Evolutionary conservation across 2,888 invertebrate genomes (phyloP), one percentile per base, ranked within the genome.

Genomic region (Kuschelorhynchus macadamiae): DNA sequence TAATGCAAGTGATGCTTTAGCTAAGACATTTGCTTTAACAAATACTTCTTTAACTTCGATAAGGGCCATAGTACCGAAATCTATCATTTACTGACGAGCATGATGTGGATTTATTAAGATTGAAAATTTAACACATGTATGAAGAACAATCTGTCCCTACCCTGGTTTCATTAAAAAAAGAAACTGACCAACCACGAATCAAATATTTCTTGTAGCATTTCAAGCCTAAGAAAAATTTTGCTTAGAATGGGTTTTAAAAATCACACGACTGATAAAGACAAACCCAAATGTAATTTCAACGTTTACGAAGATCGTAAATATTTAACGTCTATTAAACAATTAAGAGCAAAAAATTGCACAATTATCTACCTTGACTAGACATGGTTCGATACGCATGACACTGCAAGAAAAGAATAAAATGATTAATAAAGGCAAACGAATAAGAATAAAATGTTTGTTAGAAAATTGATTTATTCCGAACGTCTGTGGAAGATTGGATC

Each of bases 1-100:
- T 46, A 18, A 46, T 46, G 17, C 20, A 21, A 46, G 18, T 9
- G 21, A 46, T 21, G 12, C 46, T 46, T 18, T 20, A 46, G 46
- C 46, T 2, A 20, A 46, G 2, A 46, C 46, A 12, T 46, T 12
- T 46, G 21, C 20, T 46, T 46, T 46, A 21, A 46, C 20, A 46
- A 46, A 9, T 16, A 46, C 21, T 20, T 21, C 46, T 18, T 46
- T 46, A 46, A 16, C 46, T 16, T 17, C 4, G 4, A 17, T 44
- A 17, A 44, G 32, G 12, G 36, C 3, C 11, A 36, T 36, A 36
- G 36, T 36, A 36, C 36, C 11, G 3, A 36, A 36, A 11, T 7
- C 25, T 25, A 25, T 25, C 7, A 25, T 5, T 25, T 25, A 25
- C 7, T 25, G 25, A 25, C 25, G 25, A 25, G 25, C 4, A 25